Evolutionary conservation across 2,113 vertebrate species (phyloP).

Genomic region (Antigone vipio): DNA sequence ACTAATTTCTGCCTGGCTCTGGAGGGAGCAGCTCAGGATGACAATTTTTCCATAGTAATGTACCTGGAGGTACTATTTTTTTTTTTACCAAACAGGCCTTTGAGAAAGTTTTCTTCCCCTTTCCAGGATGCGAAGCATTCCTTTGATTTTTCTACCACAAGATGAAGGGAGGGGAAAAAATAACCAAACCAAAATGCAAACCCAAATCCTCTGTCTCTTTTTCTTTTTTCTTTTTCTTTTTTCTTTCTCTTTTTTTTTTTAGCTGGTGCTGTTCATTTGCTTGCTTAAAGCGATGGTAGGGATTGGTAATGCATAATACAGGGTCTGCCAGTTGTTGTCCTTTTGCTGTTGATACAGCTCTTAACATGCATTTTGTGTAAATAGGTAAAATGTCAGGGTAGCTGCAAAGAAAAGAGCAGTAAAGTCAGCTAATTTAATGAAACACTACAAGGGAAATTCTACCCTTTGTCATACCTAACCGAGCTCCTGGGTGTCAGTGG

Average conservation of each 20-base stretch:
- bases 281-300: neutral
- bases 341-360: neutral
- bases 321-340: neutral
- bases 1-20: neutral
- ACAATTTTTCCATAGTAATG: neutral
- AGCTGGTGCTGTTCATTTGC: neutral
- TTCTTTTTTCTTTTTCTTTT: neutral
- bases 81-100: neutral
- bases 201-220: neutral
- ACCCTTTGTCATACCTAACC: neutral
- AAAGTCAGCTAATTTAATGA: neutral
- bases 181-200: too few species aligned
- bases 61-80: neutral
- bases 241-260: neutral
- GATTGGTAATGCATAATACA: neutral
- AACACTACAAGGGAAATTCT: neutral
- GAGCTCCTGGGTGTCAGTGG: rapidly evolving
- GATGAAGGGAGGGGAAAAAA: neutral
- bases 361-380: neutral
- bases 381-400: constrained; percentile 9
- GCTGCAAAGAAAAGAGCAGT: neutral
- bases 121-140: neutral
- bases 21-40: neutral
- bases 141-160: neutral
- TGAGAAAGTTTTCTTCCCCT: neutral